Evolutionary conservation across 2,113 vertebrate genomes (phyloP).

Genomic region (Xiphophorus maculatus): DNA sequence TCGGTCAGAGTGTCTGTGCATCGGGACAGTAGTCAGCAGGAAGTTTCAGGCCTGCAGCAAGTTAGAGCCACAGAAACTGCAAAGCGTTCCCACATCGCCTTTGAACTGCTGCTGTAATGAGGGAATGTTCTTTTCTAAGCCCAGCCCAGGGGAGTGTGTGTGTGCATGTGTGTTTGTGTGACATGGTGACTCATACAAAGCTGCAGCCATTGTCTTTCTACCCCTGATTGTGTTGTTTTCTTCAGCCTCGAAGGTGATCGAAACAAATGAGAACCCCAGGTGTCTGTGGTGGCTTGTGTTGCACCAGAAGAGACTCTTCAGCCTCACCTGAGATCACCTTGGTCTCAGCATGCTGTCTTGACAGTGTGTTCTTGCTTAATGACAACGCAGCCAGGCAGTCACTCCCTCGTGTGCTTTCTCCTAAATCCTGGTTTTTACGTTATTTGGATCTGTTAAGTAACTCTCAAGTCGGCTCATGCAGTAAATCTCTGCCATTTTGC

Average conservation of each 20-base stretch:
- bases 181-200: conserved; percentile 55
- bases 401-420: conserved; percentile 1
- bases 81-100: conserved; percentile 33
- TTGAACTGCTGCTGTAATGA: conserved; percentile 64
- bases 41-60: conserved; percentile 55
- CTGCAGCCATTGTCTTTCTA: conserved; percentile 59
- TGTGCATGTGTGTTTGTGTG: conserved; percentile 7
- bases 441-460: conserved; percentile 58
- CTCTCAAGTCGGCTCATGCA: conserved; percentile 38
- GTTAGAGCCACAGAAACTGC: conserved; percentile 54
- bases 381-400: conserved; percentile 46
- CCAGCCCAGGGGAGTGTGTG: conserved; percentile 38
- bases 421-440: conserved; percentile 52
- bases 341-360: conserved; percentile 15
- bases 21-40: conserved; percentile 46
- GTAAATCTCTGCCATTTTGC: conserved; percentile 61
- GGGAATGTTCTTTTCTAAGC: conserved; percentile 62
- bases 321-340: conserved; percentile 50
- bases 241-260: conserved; percentile 44
- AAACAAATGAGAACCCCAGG: conserved; percentile 26
- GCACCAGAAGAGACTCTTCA: conserved; percentile 10
- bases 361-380: conserved; percentile 6
- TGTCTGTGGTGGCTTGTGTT: conserved; percentile 1
- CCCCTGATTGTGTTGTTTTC: conserved; percentile 46
- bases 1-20: conserved; percentile 57